Percentiles rank a stretch among this genome's conserved stretches.
Evolutionary conservation across 2,797 vertebrate species (phyloP).

Genomic region (Hippopotamyrus pictus): DNA sequence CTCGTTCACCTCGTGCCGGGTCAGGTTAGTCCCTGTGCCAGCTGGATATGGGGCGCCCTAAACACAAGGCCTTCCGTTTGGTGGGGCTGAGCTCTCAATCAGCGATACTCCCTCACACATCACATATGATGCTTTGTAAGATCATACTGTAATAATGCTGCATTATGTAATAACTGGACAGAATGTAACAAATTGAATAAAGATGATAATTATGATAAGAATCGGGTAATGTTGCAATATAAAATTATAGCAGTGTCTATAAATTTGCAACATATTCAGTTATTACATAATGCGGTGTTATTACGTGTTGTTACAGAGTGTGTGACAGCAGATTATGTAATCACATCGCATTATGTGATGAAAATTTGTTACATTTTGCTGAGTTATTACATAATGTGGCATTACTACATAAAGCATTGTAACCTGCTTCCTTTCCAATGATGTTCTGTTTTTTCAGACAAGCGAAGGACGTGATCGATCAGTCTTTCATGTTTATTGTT

Average conservation of each 20-base stretch:
- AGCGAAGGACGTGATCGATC: not conserved
- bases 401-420: not conserved
- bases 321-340: not conserved
- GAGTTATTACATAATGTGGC: not conserved
- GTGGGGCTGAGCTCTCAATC: not conserved
- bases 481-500: not conserved
- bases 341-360: not conserved
- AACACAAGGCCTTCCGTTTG: not conserved
- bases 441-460: not conserved
- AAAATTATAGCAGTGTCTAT: not conserved
- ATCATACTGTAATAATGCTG: not conserved
- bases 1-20: not conserved
- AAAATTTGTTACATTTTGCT: not conserved
- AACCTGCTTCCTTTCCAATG: not conserved
- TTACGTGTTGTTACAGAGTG: not conserved
- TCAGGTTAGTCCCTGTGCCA: not conserved
- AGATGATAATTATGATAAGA: not conserved
- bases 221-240: not conserved
- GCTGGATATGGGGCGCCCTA: not conserved
- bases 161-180: not conserved
- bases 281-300: not conserved
- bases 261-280: not conserved
- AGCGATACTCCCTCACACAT: not conserved
- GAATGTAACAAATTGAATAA: not conserved
- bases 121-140: not conserved